These are phyloP conservation scores for Hemichromis elongatus DNA, from an alignment of 2,113 vertebrate genomes.

Conservation along the genomic window DNA sequence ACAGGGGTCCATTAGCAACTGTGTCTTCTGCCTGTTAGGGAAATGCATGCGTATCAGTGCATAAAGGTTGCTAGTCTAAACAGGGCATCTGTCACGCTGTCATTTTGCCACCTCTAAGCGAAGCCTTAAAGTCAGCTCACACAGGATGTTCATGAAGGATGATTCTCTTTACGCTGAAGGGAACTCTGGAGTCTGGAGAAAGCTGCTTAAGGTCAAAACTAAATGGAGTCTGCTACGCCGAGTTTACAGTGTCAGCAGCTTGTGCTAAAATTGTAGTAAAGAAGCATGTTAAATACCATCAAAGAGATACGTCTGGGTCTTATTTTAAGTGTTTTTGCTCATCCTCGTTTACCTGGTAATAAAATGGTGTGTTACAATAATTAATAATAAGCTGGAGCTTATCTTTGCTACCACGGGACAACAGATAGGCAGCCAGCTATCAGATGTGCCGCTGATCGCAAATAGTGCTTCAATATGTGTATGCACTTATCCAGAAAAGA, in stretches of 20 bases:
- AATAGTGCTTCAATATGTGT: background rate
- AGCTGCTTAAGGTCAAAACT: constrained; percentile 80
- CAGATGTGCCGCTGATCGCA: background rate
- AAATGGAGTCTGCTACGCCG: background rate
- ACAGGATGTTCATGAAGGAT: constrained; percentile 53
- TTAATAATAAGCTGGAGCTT: background rate
- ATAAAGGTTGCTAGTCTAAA: constrained; percentile 76
- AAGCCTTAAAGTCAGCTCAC: constrained; percentile 83
- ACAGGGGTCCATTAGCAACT: constrained; percentile 86
- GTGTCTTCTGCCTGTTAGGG: constrained; percentile 73
- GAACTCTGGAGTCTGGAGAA: constrained; percentile 69
- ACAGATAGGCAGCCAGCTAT: background rate
- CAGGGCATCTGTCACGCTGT: constrained; percentile 86
- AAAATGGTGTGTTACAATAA: background rate
- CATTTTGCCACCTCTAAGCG: constrained; percentile 81
- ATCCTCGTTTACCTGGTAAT: background rate
- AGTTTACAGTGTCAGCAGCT: background rate
- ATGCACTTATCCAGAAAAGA: background rate
- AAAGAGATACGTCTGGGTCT: accelerated
- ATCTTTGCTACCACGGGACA: background rate
- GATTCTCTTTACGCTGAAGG: constrained; percentile 73
- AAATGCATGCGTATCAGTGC: constrained; percentile 78
- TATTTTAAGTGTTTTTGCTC: background rate
- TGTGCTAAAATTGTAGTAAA: background rate
- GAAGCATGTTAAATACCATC: background rate